Evolutionary conservation across 2,888 invertebrate genomes (phyloP).

Genomic region (Hoplodrina ambigua): DNA sequence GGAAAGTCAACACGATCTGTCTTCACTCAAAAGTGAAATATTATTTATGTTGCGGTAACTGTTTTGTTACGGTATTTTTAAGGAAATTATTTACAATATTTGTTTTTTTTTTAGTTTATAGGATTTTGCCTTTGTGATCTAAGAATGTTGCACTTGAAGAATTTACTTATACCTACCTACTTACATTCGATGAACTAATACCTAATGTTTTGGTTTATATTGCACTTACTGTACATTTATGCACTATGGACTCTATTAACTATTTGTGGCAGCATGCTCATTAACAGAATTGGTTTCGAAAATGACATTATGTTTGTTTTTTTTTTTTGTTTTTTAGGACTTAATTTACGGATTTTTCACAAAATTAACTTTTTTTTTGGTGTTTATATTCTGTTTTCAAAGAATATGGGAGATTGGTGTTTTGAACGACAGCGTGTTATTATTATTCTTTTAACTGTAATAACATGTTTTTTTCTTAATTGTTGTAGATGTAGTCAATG

Average conservation of each 20-base stretch:
- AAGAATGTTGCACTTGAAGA: slow-evolving; percentile 6
- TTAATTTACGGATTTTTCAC: neutral
- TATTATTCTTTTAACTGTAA: slow-evolving; percentile 44
- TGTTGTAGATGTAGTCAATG: slow-evolving; percentile 96
- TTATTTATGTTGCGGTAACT: slow-evolving; percentile 31
- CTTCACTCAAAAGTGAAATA: slow-evolving; percentile 26
- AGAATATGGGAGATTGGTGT: slow-evolving; percentile 33
- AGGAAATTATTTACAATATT: slow-evolving; percentile 37
- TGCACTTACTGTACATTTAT: slow-evolving; percentile 29
- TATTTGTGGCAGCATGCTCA: slow-evolving; percentile 32
- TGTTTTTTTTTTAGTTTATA: slow-evolving; percentile 5
- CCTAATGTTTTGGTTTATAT: slow-evolving; percentile 1
- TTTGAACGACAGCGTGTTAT: slow-evolving; percentile 14
- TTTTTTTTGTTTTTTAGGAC: neutral
- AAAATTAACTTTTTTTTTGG: slow-evolving; percentile 29
- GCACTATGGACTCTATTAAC: slow-evolving; percentile 23
- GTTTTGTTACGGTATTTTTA: slow-evolving; percentile 39
- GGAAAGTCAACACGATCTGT: slow-evolving; percentile 35
- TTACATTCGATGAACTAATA: slow-evolving; percentile 15
- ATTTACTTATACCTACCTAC: neutral
- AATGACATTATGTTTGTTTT: neutral
- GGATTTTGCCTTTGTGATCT: neutral
- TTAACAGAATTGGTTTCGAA: slow-evolving; percentile 6
- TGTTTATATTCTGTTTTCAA: slow-evolving; percentile 1
- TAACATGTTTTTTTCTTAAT: slow-evolving; percentile 87